These are phyloP conservation scores for Montipora sp. DNA, from an alignment of 64 coral and sea anemone genomes.

Conservation along the genomic window DNA sequence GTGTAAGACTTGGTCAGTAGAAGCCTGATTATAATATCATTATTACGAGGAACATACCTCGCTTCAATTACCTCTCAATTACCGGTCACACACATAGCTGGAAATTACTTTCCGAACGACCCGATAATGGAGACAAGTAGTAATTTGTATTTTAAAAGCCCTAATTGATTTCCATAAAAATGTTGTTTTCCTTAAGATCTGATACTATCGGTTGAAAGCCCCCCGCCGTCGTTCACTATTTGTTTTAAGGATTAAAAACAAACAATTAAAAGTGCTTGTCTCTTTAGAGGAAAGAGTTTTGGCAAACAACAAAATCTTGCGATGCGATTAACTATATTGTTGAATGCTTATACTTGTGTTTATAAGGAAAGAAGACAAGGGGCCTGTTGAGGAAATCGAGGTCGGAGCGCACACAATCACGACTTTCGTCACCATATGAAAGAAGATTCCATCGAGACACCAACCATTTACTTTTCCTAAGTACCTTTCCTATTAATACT, in stretches of 20 bases:
- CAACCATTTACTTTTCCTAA: conserved; percentile 67
- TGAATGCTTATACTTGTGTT: neutral
- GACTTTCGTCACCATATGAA: conserved; percentile 68
- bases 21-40: conserved; percentile 82
- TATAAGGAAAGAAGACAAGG: neutral
- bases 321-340: neutral
- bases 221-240: conserved; percentile 87
- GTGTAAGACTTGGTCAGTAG: conserved; percentile 8
- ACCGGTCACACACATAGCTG: conserved; percentile 95
- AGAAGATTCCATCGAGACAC: conserved; percentile 54
- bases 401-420: neutral
- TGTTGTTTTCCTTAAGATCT: conserved; percentile 79
- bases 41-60: conserved; percentile 80
- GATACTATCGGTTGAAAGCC: conserved; percentile 92
- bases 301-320: conserved; percentile 55
- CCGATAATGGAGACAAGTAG: conserved; percentile 79
- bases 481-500: conserved; percentile 77
- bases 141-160: conserved; percentile 95
- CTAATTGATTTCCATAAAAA: conserved; percentile 99
- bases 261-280: conserved; percentile 88
- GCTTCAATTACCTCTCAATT: conserved; percentile 96
- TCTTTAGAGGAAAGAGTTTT: conserved; percentile 78
- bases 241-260: conserved; percentile 94
- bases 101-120: conserved; percentile 85
- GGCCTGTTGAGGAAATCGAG: neutral